These are phyloP conservation scores for Crepidodera aurea DNA, from an alignment of 2,888 invertebrate species.

Conservation along the genomic window DNA sequence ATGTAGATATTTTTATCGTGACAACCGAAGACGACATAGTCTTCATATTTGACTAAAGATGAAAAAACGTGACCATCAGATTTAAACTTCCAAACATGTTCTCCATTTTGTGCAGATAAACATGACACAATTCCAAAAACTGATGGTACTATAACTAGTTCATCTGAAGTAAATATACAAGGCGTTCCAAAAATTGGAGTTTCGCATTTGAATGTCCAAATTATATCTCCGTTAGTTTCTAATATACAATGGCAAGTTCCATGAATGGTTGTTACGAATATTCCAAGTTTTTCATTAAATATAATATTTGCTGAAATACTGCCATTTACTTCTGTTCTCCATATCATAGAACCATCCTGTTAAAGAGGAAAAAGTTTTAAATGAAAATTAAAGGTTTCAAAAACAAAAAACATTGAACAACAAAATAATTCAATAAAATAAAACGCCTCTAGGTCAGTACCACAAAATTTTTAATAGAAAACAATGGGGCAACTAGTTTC, in stretches of 20 bases:
- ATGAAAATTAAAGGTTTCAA: no score
- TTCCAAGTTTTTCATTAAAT: conserved; percentile 56
- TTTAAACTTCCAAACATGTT: conserved; percentile 30
- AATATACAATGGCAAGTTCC: conserved; percentile 65
- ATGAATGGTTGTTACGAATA: conserved; percentile 67
- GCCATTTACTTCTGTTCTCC: conserved; percentile 59
- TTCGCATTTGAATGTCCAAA: conserved; percentile 68
- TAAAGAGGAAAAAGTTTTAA: no score
- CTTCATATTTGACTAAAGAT: conserved; percentile 65
- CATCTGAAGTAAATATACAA: conserved; percentile 61
- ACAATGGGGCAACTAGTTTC: no score
- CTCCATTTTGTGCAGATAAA: conserved; percentile 56
- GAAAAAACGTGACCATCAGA: conserved; percentile 71
- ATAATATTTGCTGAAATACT: conserved; percentile 64
- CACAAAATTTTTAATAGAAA: no score
- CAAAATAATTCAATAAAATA: no score
- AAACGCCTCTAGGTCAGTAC: no score
- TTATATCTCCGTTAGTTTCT: conserved; percentile 62
- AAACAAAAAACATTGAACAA: no score
- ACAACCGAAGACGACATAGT: conserved; percentile 73
- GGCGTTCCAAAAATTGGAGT: conserved; percentile 75
- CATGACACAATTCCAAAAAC: conserved; percentile 67
- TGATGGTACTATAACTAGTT: conserved; percentile 64
- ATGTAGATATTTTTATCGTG: conserved; percentile 76
- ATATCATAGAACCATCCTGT: conserved; percentile 63